Conservation (phyloP, 2,797 vertebrate genomes). For the Lerista edwardsae region DNA sequence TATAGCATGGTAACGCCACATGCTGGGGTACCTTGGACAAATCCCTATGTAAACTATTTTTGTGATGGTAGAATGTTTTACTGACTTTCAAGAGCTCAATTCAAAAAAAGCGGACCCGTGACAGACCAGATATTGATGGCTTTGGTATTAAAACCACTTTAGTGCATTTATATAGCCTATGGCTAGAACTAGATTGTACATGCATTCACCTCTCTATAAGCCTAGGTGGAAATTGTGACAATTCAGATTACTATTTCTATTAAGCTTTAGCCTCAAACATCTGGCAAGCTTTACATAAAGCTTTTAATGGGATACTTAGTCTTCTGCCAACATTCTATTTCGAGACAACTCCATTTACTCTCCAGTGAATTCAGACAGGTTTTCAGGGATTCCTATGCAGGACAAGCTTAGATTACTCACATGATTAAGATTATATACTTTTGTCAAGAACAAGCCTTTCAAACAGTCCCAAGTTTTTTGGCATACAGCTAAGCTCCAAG, state of each 20-base stretch:
- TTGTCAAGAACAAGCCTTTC: background rate
- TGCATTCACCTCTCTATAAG: background rate
- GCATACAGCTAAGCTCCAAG: background rate
- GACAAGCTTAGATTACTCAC: slow-evolving; percentile 16
- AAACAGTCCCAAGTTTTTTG: background rate
- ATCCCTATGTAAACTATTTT: too few species aligned
- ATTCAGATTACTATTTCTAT: rapidly evolving
- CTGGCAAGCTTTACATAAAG: slow-evolving; percentile 10
- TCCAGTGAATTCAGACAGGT: background rate
- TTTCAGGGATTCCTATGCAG: background rate
- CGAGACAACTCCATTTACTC: background rate
- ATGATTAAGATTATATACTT: slow-evolving; percentile 14
- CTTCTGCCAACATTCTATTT: background rate
- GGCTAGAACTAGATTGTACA: background rate
- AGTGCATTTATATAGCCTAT: background rate
- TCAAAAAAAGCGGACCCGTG: too few species aligned
- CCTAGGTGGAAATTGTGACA: background rate
- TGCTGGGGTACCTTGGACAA: too few species aligned
- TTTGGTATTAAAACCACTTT: too few species aligned
- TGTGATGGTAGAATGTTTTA: too few species aligned
- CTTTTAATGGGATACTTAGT: slow-evolving; percentile 10
- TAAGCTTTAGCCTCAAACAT: background rate
- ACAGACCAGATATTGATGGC: too few species aligned
- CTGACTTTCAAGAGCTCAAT: too few species aligned
- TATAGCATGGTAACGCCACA: too few species aligned